Evolutionary conservation across 2,113 vertebrate species (phyloP).

Genomic region (Phoenicopterus ruber): DNA sequence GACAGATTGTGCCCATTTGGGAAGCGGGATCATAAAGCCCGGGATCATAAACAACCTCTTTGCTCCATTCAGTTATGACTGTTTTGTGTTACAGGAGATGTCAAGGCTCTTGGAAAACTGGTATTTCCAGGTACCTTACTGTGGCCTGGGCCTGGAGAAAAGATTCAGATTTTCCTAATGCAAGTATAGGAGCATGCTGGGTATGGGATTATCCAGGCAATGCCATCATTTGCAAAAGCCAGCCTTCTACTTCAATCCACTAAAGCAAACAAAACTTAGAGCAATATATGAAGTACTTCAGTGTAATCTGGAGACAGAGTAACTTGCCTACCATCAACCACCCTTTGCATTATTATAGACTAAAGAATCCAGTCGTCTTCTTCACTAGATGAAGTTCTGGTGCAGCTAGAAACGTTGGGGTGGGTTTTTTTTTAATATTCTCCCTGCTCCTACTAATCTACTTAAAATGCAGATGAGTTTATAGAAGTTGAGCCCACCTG

Average conservation of each 20-base stretch:
- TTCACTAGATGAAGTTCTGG: background rate
- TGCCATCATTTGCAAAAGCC: background rate
- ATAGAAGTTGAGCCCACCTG: background rate
- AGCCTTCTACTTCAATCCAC: background rate
- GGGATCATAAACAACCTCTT: background rate
- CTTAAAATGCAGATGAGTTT: background rate
- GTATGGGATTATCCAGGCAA: background rate
- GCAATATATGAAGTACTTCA: background rate
- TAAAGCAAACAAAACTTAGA: background rate
- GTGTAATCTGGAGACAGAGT: background rate
- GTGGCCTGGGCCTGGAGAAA: background rate
- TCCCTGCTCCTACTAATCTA: background rate
- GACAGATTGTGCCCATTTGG: background rate
- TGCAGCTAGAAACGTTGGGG: background rate
- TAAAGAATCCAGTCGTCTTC: background rate
- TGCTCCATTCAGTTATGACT: background rate
- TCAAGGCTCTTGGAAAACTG: background rate
- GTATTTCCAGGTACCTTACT: background rate
- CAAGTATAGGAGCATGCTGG: background rate
- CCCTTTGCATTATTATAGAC: background rate
- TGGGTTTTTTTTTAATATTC: background rate
- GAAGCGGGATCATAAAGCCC: background rate
- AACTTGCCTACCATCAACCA: background rate
- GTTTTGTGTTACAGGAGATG: rapidly evolving
- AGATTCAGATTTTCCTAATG: background rate